Percentiles rank a stretch among this genome's conserved stretches.
Evolutionary conservation across 2,888 invertebrate genomes (phyloP).

Genomic region (Lepidocyrtinus sp.): DNA sequence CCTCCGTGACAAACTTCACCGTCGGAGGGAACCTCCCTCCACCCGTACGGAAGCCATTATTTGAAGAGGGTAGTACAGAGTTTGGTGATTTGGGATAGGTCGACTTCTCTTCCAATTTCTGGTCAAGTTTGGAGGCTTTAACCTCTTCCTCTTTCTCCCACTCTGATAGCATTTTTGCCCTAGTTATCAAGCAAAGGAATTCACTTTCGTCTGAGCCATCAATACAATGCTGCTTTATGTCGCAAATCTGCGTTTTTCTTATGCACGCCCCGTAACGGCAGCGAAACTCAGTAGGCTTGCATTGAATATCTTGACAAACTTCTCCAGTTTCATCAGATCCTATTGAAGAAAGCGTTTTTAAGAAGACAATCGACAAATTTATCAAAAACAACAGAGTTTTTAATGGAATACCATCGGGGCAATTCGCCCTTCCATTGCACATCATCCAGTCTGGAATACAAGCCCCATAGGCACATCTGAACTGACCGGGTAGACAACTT

Average conservation of each 20-base stretch:
- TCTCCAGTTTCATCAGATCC: constrained; percentile 67
- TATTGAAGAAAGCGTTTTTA: neutral
- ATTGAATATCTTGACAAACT: constrained; percentile 62
- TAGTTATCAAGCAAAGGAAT: constrained; percentile 67
- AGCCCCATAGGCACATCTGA: constrained; percentile 68
- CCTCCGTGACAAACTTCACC: neutral
- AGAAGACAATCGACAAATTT: neutral
- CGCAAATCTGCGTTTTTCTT: constrained; percentile 51
- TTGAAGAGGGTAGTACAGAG: constrained; percentile 35
- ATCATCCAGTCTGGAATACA: constrained; percentile 66
- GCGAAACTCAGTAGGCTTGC: constrained; percentile 63
- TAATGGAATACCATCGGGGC: constrained; percentile 63
- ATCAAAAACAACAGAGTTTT: neutral
- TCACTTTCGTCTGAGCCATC: constrained; percentile 68
- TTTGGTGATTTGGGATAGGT: constrained; percentile 11
- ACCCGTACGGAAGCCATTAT: neutral
- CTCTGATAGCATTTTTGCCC: constrained; percentile 64
- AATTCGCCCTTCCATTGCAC: constrained; percentile 60
- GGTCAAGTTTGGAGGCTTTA: constrained; percentile 10
- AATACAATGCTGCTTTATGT: constrained; percentile 65
- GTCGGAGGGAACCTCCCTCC: neutral
- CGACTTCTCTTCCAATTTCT: constrained; percentile 5
- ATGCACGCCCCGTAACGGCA: constrained; percentile 66
- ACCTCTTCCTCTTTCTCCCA: constrained; percentile 52
- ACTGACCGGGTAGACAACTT: constrained; percentile 66